These are phyloP conservation scores for Cyrtorhinus lividipennis DNA, from an alignment of 1,140 invertebrate genomes.

Conservation along the genomic window DNA sequence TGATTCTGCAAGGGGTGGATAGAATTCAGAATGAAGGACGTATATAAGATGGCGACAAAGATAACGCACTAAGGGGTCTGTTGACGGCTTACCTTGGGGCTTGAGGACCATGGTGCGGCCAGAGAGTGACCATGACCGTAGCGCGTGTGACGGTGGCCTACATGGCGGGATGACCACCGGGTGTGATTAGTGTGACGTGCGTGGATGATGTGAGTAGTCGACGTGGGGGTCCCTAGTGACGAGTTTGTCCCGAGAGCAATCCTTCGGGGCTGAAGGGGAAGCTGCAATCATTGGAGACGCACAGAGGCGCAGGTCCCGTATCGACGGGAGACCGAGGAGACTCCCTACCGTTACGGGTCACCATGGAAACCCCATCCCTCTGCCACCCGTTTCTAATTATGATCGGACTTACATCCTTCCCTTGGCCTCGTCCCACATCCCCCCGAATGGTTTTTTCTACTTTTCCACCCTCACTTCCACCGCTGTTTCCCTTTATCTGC, in stretches of 20 bases:
- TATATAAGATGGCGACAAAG: not conserved
- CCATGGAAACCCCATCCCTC: not conserved
- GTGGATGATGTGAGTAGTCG: not conserved
- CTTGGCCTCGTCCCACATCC: not conserved
- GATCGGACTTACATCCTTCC: not conserved
- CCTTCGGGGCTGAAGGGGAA: not conserved
- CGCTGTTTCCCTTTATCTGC: too few species aligned
- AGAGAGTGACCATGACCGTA: not conserved
- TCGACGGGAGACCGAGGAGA: constrained; percentile 1
- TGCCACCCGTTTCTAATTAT: not conserved
- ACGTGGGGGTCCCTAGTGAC: not conserved
- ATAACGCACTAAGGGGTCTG: too few species aligned
- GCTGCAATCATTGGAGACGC: not conserved
- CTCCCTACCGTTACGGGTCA: not conserved
- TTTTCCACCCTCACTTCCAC: too few species aligned
- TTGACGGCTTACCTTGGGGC: not conserved
- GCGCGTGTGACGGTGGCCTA: not conserved
- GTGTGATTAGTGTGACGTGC: too few species aligned
- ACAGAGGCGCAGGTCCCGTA: not conserved
- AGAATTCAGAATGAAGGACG: not conserved
- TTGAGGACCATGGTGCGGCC: not conserved
- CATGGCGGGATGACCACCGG: not conserved
- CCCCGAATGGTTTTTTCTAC: too few species aligned
- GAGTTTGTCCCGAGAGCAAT: too few species aligned
- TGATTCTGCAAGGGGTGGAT: not conserved